Base-by-base conservation (phyloP, 2,888 invertebrate genomes). In the Agrotis puta region DNA sequence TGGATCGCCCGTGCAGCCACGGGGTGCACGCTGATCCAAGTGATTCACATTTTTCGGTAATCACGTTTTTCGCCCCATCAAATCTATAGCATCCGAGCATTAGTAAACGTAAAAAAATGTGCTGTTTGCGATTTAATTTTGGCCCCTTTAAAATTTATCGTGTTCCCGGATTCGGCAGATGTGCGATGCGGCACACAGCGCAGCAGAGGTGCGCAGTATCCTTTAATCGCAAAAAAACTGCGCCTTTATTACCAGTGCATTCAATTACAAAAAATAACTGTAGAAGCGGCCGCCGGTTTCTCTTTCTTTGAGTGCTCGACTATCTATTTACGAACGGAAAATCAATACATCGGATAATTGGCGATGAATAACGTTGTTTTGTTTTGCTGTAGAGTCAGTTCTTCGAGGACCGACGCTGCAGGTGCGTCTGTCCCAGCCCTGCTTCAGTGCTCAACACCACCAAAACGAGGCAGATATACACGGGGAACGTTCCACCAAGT, bases 371-470 rank as follows among this genome's bases (percentile, higher is more conserved):
- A 53, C n/a, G 22, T 48, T 57, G 16, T 62, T 58, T 56, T 54
- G 22, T 33, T 54, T 6, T 33, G 1, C 33, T n/a, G 2, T 50
- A 86, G 86, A 82, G 70, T 0, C 85, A 86, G 53, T 82, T 79
- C 33, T 98, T 98, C 90, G 98, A 98, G 88, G 98, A 98, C 90
- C 98, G 97, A 86, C 93, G 98, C 86, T 98, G 98, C 88, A 97
- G 97, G 88, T 98, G 98, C 88, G 97, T 98, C 43, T 98, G 98
- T 86, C 98, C 98, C 0, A 97, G 97, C 87, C 96, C 97, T 53
- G 97, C 98, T 16, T 97, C 97, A 0, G 96, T 97, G 76, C 96
- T 97, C 63, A 97, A 93, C 66, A 85, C 94, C 14, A 96, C 82
- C 9, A 86, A 81, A 39, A 96, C 96, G 2, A 97, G 97, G 63